Evolutionary conservation across 2,113 vertebrate genomes (phyloP), one percentile per base, ranked within the genome.

Genomic region (Lepidothrix coronata): DNA sequence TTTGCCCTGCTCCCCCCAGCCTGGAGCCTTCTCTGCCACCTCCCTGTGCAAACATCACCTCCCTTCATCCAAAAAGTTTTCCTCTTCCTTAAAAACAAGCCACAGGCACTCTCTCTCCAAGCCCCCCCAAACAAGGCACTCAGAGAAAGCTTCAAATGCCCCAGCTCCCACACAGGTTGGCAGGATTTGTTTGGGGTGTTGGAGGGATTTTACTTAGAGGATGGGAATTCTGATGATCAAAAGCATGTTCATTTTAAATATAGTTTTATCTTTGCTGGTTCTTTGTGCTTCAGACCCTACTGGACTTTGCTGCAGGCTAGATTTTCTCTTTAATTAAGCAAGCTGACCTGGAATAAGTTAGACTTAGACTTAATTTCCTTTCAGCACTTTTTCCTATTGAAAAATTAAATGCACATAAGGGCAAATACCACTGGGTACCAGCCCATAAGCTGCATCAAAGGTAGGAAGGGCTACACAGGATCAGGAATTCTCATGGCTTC

Each of bases 241-340:
- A 90, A 89, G 30, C 46, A 16, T 25, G 21, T 12, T 89, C 52
- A 63, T 93, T 93, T 97, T 4, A 84, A 55, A n/a, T 21, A 7
- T 44, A 41, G 58, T 89, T 91, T 89, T 67, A 72, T 78, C 76
- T 91, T 55, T 31, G 11, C 57, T 61, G 33, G 17, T 24, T 81
- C 61, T 27, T 27, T 24, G 0, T 19, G 6, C 51, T 81, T 87
- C 5, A 92, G 86, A 67, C 68, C 59, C 76, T 57, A 28, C 35
- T 44, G 61, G 80, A 75, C 79, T 91, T 41, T 12, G 68, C 86
- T 70, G 3, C 80, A 84, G 86, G 93, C 86, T 81, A 21, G 8
- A 51, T 86, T 93, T 93, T 85, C 85, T 81, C 80, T 86, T 89
- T 93, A 92, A 95, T 95, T 95, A 95, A 92, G 24, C 19, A 93